Base-by-base conservation (phyloP, 2,113 vertebrate genomes). In the Dipodomys stephensi region DNA sequence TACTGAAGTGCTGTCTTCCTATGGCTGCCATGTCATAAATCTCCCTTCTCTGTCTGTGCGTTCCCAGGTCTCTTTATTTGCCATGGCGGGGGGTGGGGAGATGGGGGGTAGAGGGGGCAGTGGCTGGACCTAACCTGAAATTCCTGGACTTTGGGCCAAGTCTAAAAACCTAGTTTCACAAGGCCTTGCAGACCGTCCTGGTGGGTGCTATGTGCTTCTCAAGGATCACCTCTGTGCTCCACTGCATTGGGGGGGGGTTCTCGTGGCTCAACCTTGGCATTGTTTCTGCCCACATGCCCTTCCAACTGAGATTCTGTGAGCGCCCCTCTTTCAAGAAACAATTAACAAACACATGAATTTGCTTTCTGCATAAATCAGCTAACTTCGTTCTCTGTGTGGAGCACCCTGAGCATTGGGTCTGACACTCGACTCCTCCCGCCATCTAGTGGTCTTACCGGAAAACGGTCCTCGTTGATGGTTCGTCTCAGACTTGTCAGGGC, bases 191-290 rank as follows among this genome's bases (percentile, higher is more conserved):
- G 39, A 39, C 39, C 39, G 39, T 39, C 39, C 4, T 39, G 39
- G 39, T 39, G 64, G 92, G 80, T 80, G 4, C 25, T 39, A 72
- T 11, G 8, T 2, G 7, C 35, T 28, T 72, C 72, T 74, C 35
- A 39, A 1, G 3, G 16, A 44, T 57, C 28, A 23, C 30, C 16
- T 22, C 60, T 32, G 1, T 12, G 2, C 28, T 65, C 44, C 60
- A 30, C 46, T 15, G 49, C 28, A 20, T 0, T 3, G 0, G 2
- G 8, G 4, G 4, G 2, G 2, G 23, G 32, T 15, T 23, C 13
- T 77, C 32, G 0, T 27, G 69, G 9, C 15, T 6, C 27, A 60
- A 35, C 39, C 22, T 39, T 74, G 76, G 9, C n/a, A 20, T 67
- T 82, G 71, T 18, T 92, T 85, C 49, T 44, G 77, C 20, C 18